phyloP scores from a whole-genome alignment of 2,113 vertebrate genomes.

The Glareola pratincola region DNA sequence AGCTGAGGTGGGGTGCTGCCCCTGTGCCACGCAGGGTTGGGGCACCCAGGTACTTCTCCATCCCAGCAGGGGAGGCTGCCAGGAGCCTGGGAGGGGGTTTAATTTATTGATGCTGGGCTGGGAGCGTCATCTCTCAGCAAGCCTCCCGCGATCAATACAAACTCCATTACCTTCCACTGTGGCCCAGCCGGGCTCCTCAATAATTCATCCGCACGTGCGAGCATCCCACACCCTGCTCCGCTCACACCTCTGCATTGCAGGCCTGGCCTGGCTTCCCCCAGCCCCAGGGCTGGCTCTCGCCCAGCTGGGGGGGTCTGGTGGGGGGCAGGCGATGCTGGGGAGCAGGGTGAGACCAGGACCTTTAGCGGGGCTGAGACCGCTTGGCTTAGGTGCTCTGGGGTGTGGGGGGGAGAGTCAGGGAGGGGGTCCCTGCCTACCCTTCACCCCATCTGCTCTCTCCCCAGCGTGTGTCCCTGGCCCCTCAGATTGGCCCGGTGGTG shows the following conservation, averaged over 20 bases:
- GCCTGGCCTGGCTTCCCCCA: neutral
- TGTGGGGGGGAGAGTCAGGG: neutral
- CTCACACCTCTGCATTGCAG: slow-evolving; percentile 39
- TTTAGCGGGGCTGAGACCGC: neutral
- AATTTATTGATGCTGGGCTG: slow-evolving; percentile 44
- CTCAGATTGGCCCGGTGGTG: slow-evolving; percentile 30
- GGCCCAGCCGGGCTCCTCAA: slow-evolving; percentile 54
- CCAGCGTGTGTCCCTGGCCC: slow-evolving; percentile 51
- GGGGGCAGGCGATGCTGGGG: neutral
- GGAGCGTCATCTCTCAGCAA: slow-evolving; percentile 36
- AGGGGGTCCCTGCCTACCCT: neutral
- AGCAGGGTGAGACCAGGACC: neutral
- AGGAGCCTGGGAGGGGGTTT: slow-evolving; percentile 3
- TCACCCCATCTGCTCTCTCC: neutral
- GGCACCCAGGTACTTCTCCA: neutral
- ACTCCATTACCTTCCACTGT: slow-evolving; percentile 44
- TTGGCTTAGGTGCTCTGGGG: neutral
- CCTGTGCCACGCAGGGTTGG: neutral
- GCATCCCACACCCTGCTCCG: neutral
- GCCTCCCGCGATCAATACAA: slow-evolving; percentile 46
- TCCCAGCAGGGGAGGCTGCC: neutral
- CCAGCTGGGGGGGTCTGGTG: neutral
- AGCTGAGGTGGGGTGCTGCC: neutral
- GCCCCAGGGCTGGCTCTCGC: neutral
- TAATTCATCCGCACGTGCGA: slow-evolving; percentile 26